Base-by-base conservation (phyloP, 1,140 invertebrate species). In the Sinella curviseta region DNA sequence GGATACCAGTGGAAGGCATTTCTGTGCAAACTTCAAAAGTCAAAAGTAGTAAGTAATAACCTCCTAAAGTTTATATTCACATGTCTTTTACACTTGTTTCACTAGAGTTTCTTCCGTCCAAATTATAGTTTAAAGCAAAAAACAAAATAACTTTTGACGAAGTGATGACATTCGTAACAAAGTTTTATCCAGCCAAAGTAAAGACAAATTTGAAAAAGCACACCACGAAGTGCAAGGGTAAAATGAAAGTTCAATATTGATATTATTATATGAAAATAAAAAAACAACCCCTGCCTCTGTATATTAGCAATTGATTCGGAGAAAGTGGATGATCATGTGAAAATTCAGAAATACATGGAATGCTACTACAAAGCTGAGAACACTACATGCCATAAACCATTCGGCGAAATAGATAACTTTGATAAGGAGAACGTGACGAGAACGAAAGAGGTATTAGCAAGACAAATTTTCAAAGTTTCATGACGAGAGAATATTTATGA, bases 291-390 rank as follows among this genome's bases (percentile, higher is more conserved):
- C 20, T 48, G 20, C 24, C 4, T 65, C 8, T n/a, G 57, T 65
- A 26, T 26, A 65, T 70, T 33, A 70, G 65, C 12, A 12, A 70
- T 70, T 33, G 65, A 70, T 12, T 70, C 65, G 12, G 26, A 70
- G 8, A 70, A 70, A 33, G 4, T 70, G 65, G 65, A 70, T 12
- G n/a, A 70, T 70, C 65, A 70, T 33, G 26, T 31, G 24, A 70
- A 70, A 70, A 70, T 70, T 31, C 28, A 70, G n/a, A 70, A 70
- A 70, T 70, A 31, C n/a, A 70, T 70, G 65, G 31, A 70, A 8
- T 70, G 65, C 31, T 70, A 31, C 31, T 33, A 70, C 31, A 30
- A 70, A 33, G 65, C 65, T 4, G 65, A 70, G n/a, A 70, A 70
- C 12, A 33, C 30, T 8, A 33, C 31, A 14, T 70, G 65, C 31